Evolutionary conservation across 1,140 invertebrate genomes (phyloP).

Genomic region (Drosophila sproati): DNA sequence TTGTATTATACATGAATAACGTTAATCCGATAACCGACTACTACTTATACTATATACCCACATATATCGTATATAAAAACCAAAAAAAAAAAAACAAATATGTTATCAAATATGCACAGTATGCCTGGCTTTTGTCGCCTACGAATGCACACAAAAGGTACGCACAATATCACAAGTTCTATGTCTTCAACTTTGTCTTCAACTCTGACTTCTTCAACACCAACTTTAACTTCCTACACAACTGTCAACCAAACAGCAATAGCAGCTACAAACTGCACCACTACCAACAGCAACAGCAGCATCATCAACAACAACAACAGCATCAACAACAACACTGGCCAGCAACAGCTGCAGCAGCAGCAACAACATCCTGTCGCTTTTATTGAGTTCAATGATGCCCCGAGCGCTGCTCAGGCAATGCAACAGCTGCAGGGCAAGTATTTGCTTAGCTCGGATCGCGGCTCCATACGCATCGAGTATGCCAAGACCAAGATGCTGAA

Average conservation of each 20-base stretch:
- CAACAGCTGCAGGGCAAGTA: constrained; percentile 96
- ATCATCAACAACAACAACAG: constrained; percentile 40
- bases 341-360: constrained; percentile 28
- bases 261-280: constrained; percentile 25
- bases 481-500: constrained; percentile 97
- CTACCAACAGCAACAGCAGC: constrained; percentile 32
- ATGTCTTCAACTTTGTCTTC: constrained; percentile 81
- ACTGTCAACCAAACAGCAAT: constrained; percentile 38
- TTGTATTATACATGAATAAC: constrained; percentile 75
- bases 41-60: constrained; percentile 19
- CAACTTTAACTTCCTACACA: constrained; percentile 55
- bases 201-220: constrained; percentile 57
- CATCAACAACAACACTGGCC: constrained; percentile 42
- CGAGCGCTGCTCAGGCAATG: constrained; percentile 95
- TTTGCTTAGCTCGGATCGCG: constrained; percentile 96
- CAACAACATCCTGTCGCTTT: constrained; percentile 92
- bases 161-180: constrained; percentile 85
- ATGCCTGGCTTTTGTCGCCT: constrained; percentile 98
- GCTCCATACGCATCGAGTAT: constrained; percentile 98
- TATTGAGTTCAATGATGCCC: constrained; percentile 97
- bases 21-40: constrained; percentile 47
- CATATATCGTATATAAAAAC: constrained; percentile 40
- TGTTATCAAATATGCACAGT: constrained; percentile 87
- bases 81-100: constrained; percentile 30
- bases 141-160: constrained; percentile 97